These are phyloP conservation scores for Tupaia chinensis DNA, from an alignment of 2,113 vertebrate genomes.

Conservation along the genomic window DNA sequence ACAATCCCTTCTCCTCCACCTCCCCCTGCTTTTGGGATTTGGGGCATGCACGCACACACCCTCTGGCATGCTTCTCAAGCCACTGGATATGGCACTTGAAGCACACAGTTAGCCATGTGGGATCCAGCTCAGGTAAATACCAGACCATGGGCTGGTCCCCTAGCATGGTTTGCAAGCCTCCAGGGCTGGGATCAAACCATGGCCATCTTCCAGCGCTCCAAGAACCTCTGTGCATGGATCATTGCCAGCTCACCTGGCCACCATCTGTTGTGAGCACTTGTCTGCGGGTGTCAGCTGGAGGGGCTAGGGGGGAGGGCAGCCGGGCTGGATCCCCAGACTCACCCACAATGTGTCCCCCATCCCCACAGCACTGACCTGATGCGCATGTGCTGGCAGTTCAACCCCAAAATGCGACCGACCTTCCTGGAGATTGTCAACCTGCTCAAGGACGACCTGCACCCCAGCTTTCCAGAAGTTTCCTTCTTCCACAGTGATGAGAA, in stretches of 20 bases:
- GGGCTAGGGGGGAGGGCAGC: rapidly evolving
- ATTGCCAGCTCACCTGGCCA: rapidly evolving
- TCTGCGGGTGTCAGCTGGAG: background rate
- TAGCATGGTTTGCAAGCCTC: no score
- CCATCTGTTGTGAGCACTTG: rapidly evolving
- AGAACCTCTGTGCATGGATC: background rate
- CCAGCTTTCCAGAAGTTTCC: slow-evolving; percentile 95
- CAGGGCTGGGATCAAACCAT: background rate
- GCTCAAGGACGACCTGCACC: slow-evolving; percentile 96
- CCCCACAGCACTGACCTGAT: slow-evolving; percentile 93
- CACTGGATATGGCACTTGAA: no score
- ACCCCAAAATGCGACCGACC: slow-evolving; percentile 97
- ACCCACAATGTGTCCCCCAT: background rate
- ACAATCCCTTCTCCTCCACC: no score
- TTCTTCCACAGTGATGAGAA: slow-evolving; percentile 99
- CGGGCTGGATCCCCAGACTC: rapidly evolving
- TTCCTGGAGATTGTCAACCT: slow-evolving; percentile 97
- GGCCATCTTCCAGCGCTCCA: background rate
- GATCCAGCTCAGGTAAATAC: no score
- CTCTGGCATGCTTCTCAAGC: no score
- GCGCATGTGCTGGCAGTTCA: slow-evolving; percentile 99
- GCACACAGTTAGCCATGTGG: no score
- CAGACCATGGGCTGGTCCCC: no score
- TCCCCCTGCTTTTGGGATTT: no score
- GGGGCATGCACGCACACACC: no score